These are phyloP conservation scores for Myoxocephalus aenaeus DNA, from an alignment of 2,797 vertebrate species.

Conservation along the genomic window DNA sequence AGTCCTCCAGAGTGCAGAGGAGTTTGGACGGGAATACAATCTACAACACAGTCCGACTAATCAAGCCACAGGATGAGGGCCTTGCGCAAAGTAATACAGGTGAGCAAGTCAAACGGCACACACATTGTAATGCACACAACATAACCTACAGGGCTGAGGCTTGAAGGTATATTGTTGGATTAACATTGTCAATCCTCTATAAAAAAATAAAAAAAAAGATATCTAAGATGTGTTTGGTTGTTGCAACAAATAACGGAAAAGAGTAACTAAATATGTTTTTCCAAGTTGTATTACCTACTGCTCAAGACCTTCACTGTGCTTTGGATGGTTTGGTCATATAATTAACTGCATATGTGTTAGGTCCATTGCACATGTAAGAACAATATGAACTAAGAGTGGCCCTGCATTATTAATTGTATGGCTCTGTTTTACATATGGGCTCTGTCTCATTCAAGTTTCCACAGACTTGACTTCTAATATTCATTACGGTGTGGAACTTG, in stretches of 20 bases:
- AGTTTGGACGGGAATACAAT: constrained; percentile 80
- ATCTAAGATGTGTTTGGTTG: no score
- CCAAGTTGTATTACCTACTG: neutral
- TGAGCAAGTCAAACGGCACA: constrained; percentile 43
- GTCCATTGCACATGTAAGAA: neutral
- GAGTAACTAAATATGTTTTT: no score
- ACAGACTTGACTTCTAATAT: neutral
- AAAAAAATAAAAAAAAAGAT: no score
- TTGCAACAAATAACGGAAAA: neutral
- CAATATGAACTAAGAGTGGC: neutral
- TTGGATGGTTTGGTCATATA: neutral
- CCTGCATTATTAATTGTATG: neutral
- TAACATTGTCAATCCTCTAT: no score
- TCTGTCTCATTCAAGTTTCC: neutral
- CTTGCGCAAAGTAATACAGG: constrained; percentile 69
- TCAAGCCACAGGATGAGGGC: constrained; percentile 88
- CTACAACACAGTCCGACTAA: constrained; percentile 92
- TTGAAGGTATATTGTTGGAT: neutral
- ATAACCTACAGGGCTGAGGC: neutral
- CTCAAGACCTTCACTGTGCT: neutral
- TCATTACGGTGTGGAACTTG: neutral
- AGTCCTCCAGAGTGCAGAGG: constrained; percentile 86
- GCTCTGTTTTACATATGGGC: neutral
- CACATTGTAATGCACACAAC: no score
- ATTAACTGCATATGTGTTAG: neutral